Conservation (phyloP, 2,797 vertebrate species). For the Oceanodroma leucorhoa region DNA sequence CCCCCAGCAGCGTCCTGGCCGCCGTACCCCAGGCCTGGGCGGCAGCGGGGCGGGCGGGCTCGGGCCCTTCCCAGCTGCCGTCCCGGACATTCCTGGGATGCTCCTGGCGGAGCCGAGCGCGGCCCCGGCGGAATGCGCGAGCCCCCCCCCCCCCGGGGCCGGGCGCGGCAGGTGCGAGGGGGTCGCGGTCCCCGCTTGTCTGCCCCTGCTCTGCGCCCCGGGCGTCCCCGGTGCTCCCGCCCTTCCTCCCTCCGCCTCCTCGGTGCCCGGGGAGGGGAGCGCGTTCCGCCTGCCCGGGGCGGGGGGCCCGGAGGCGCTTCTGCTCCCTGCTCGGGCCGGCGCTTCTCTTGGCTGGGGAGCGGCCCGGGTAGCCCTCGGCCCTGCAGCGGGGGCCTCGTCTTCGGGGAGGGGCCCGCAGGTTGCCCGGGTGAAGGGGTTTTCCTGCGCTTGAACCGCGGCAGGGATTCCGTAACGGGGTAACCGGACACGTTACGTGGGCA, state of each 20-base stretch:
- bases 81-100: background rate
- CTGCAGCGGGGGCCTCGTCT: background rate
- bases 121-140: background rate
- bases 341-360: no score
- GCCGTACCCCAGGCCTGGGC: background rate
- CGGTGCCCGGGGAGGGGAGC: background rate
- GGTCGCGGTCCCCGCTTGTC: background rate
- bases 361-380: no score
- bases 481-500: fast-evolving
- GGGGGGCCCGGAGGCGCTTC: no score
- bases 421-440: background rate
- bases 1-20: background rate
- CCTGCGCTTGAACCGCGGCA: background rate
- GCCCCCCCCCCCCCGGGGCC: background rate
- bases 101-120: background rate
- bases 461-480: background rate
- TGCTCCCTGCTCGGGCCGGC: no score
- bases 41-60: background rate
- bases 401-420: background rate
- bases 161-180: no score
- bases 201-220: no score
- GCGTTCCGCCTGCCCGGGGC: background rate
- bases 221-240: background rate
- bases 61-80: background rate
- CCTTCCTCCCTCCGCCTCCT: background rate